Evolutionary conservation across 2,113 vertebrate species (phyloP), one percentile per base, ranked within the genome.

Genomic region (Regulus satrapa): DNA sequence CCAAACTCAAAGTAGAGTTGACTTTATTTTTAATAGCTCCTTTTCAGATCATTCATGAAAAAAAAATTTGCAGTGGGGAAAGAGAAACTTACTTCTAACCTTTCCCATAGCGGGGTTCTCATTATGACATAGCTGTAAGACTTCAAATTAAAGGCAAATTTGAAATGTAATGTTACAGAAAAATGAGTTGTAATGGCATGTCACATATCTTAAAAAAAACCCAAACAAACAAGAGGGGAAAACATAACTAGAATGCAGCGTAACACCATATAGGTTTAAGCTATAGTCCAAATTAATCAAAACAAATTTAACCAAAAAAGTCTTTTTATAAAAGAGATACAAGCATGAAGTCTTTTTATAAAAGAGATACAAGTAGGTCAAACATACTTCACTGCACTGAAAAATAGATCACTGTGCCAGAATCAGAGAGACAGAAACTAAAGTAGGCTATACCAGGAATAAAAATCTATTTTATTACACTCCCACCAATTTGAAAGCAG

Each of bases 51-150:
- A 78, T 8, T 55, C 4, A 38, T 14, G 23, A 25, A 48, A 14
- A 71, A 34, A 26, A 74, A 63, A 56, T 40, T 0, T 10, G 8
- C 2, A 2, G 11, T 29, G 2, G 1, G 12, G 28, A 3, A 51
- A 88, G 20, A 40, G 3, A 76, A 68, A 67, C 1, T 10, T 66
- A 14, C 67, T 89, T 75, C 45, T 67, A 51, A 12, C 48, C 3
- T 81, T 93, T 78, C 86, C 59, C 13, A 49, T 12, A 45, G 3
- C 1, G 7, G 1, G 3, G 4, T 40, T 81, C 45, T 52, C 95
- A 55, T 16, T 63, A 69, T 26, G 14, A 40, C 9, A 48, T 17
- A 71, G 20, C 7, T 88, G 82, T 80, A 76, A 74, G 20, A 20
- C 5, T 79, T 71, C 48, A 59, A 77, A 80, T 49, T 88, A 66